These are phyloP conservation scores for Ispidina picta DNA, from an alignment of 2,797 vertebrate genomes.

Conservation along the genomic window DNA sequence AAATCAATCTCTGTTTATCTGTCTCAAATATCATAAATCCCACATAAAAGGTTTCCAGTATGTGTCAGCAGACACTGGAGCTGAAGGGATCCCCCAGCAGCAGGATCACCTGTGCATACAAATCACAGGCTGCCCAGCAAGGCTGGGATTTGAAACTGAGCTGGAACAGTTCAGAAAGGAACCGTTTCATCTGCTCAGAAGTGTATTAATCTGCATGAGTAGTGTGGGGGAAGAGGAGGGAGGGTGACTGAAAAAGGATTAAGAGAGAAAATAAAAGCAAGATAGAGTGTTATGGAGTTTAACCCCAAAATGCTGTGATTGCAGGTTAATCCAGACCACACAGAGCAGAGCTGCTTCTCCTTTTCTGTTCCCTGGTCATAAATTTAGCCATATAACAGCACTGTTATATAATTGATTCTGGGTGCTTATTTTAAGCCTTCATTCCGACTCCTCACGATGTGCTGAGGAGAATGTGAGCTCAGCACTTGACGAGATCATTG, in stretches of 20 bases:
- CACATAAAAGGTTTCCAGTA: constrained; percentile 32
- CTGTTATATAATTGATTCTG: not conserved
- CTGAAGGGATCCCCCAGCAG: not conserved
- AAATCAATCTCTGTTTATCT: constrained; percentile 14
- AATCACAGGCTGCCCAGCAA: constrained; percentile 33
- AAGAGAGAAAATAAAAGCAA: not conserved
- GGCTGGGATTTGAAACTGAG: constrained; percentile 18
- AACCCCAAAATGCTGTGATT: not conserved
- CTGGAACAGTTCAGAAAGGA: not conserved
- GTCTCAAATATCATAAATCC: constrained; percentile 49
- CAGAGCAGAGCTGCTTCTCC: not conserved
- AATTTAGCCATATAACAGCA: not conserved
- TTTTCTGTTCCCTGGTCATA: not conserved
- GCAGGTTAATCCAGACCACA: not conserved
- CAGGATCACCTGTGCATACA: not conserved
- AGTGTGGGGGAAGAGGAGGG: not conserved
- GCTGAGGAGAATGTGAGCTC: not conserved
- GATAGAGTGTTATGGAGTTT: not conserved
- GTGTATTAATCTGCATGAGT: constrained; percentile 24
- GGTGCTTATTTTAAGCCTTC: not conserved
- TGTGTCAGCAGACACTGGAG: constrained; percentile 5
- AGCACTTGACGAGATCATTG: accelerated
- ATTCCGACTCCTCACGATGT: not conserved
- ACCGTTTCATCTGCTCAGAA: not conserved
- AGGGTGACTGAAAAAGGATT: not conserved